Evolutionary conservation across 1,140 invertebrate species (phyloP).

Genomic region (Zaprionus ornatus): DNA sequence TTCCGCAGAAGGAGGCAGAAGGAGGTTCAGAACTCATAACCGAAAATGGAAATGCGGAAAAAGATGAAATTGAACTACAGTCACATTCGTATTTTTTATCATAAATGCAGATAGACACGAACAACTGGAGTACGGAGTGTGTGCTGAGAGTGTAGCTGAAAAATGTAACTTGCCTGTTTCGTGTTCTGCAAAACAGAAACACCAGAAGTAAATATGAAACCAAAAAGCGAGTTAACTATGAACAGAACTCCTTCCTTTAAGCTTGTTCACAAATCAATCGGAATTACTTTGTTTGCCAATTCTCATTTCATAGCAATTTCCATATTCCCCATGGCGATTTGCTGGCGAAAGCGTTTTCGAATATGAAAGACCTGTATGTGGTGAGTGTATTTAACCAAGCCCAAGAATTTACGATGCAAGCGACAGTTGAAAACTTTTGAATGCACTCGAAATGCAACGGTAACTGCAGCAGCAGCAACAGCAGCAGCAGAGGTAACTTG

Average conservation of each 20-base stretch:
- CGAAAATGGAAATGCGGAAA: constrained; percentile 1
- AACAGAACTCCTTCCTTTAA: too few species aligned
- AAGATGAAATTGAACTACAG: constrained; percentile 29
- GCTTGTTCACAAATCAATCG: too few species aligned
- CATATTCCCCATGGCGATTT: neutral
- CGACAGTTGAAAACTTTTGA: constrained; percentile 40
- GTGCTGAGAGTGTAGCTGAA: constrained; percentile 13
- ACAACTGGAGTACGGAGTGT: neutral
- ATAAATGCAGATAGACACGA: constrained; percentile 35
- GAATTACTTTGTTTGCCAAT: too few species aligned
- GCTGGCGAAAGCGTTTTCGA: neutral
- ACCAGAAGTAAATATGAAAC: neutral
- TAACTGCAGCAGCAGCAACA: constrained; percentile 7
- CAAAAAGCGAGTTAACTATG: neutral
- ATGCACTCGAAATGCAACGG: constrained; percentile 36
- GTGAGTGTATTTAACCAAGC: neutral
- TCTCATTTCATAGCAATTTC: neutral
- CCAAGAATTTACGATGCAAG: constrained; percentile 31
- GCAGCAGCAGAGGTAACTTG: too few species aligned
- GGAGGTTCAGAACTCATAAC: constrained; percentile 28
- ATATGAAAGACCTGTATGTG: neutral
- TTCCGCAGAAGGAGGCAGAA: constrained; percentile 30
- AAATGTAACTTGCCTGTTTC: constrained; percentile 2
- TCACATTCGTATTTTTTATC: constrained; percentile 44
- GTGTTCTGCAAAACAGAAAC: constrained; percentile 8